A percentile compares a stretch with the other conserved stretches of the same genome.
Evolutionary conservation across 2,113 vertebrate species (phyloP).

Genomic region (Lamprologus callipterus): DNA sequence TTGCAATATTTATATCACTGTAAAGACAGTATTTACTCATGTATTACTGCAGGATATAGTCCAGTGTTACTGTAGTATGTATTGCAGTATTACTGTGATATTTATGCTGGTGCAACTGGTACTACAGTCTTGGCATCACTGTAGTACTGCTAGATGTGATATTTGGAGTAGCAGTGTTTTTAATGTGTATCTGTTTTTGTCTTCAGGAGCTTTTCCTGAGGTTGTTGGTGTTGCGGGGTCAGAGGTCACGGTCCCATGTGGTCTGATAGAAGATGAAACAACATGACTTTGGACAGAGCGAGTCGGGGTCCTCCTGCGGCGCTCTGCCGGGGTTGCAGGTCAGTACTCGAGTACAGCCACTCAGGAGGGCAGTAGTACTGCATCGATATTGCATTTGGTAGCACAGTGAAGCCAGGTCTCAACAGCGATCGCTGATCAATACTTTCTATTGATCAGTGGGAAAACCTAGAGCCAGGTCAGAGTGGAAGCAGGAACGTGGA

Average conservation of each 20-base stretch:
- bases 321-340: slow-evolving; percentile 69
- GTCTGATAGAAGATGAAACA: slow-evolving; percentile 82
- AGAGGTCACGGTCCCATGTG: slow-evolving; percentile 48
- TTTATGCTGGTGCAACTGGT: not conserved
- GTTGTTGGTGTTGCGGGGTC: not conserved
- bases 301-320: slow-evolving; percentile 70
- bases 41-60: not conserved
- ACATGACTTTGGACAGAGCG: slow-evolving; percentile 84
- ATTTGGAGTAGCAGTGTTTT: not conserved
- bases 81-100: not conserved
- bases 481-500: not conserved
- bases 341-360: not conserved
- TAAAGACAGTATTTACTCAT: not conserved
- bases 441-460: not conserved
- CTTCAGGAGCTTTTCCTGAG: not conserved
- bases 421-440: not conserved
- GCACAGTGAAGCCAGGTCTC: not conserved
- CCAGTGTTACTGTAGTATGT: not conserved
- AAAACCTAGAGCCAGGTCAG: not conserved
- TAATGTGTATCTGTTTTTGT: not conserved
- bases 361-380: not conserved
- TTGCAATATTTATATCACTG: not conserved
- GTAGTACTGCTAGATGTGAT: not conserved
- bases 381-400: not conserved
- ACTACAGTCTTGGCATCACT: not conserved